Conservation (phyloP, 2,797 vertebrate genomes). For the Varecia variegata region DNA sequence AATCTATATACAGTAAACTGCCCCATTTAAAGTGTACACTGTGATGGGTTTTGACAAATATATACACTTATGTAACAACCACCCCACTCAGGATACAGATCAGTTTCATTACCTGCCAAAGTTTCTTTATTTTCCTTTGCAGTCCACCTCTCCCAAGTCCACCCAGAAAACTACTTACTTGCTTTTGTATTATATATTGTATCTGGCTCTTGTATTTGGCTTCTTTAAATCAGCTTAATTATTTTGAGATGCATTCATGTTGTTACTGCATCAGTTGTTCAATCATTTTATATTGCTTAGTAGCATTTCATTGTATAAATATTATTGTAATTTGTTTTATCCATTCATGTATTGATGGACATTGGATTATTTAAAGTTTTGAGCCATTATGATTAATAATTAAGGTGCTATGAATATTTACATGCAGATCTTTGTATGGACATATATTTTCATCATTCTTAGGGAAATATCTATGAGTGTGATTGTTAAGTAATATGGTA, state of each 20-base stretch:
- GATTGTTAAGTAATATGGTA: not conserved
- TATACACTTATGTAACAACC: not conserved
- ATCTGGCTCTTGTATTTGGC: not conserved
- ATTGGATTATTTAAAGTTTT: not conserved
- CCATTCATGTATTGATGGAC: not conserved
- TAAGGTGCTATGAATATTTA: not conserved
- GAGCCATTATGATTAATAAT: not conserved
- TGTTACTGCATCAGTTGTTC: not conserved
- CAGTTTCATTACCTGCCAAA: not conserved
- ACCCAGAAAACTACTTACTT: not conserved
- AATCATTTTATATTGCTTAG: not conserved
- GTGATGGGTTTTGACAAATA: not conserved
- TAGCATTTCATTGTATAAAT: not conserved
- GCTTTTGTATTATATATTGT: no score
- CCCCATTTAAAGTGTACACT: not conserved
- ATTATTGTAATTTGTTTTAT: not conserved
- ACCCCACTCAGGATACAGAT: not conserved
- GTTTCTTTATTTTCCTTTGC: not conserved
- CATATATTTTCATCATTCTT: not conserved
- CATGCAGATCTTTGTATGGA: not conserved
- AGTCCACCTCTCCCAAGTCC: not conserved
- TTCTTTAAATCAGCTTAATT: not conserved
- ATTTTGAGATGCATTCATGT: not conserved
- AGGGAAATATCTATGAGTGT: not conserved
- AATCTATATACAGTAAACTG: fast-evolving